Evolutionary conservation across 2,113 vertebrate genomes (phyloP).

Genomic region (Marmota flaviventris): DNA sequence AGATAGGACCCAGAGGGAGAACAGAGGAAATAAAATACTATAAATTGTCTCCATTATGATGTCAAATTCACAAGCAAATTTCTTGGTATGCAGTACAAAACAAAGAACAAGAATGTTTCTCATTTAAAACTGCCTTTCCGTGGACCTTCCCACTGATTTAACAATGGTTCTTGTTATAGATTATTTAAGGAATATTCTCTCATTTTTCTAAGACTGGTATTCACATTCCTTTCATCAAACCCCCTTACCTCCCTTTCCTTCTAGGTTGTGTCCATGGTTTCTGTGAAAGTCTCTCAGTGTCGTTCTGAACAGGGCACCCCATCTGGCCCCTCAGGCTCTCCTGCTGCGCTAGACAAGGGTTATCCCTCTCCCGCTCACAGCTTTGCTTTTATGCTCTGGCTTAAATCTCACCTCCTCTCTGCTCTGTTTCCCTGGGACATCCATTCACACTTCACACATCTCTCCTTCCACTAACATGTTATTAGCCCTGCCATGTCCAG

Average conservation of each 20-base stretch:
- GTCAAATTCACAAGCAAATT: slow-evolving; percentile 29
- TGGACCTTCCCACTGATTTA: not conserved
- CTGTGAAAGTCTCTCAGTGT: not conserved
- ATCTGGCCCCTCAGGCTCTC: not conserved
- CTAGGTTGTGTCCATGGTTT: not conserved
- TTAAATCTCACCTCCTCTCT: not conserved
- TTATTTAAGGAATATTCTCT: not conserved
- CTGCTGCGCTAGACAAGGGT: not conserved
- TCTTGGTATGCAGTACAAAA: slow-evolving; percentile 35
- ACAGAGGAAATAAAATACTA: slow-evolving; percentile 54
- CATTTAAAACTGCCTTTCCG: not conserved
- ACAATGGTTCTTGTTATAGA: not conserved
- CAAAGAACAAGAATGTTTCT: not conserved
- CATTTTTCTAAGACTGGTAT: not conserved
- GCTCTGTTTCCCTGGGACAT: not conserved
- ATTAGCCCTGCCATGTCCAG: not conserved
- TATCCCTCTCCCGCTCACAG: not conserved
- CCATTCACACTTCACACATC: not conserved
- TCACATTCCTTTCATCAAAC: not conserved
- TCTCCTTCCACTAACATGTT: not conserved
- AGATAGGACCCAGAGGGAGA: not conserved
- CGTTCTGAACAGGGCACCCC: not conserved
- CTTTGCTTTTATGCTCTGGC: not conserved
- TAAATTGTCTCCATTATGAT: slow-evolving; percentile 48
- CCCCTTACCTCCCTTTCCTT: not conserved